Conservation (phyloP, 64 coral and sea anemone genomes). For the Cladopsammia gracilis region DNA sequence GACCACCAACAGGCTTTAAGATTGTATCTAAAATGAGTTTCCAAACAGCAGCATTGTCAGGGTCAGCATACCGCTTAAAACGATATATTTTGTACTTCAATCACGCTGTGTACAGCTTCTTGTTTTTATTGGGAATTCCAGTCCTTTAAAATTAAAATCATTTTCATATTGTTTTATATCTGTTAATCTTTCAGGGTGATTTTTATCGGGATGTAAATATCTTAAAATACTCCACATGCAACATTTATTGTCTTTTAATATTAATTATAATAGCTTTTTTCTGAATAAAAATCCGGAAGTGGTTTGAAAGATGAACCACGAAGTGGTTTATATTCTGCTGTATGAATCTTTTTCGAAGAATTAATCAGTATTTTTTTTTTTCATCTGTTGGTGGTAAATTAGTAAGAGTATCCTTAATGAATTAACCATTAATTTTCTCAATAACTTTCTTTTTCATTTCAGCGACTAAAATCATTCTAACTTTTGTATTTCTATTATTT, state of each 20-base stretch:
- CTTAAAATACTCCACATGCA: too few species aligned
- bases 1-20: background rate
- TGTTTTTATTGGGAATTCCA: background rate
- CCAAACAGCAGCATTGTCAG: background rate
- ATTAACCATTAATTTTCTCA: background rate
- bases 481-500: too few species aligned
- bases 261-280: too few species aligned
- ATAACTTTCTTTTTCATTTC: too few species aligned
- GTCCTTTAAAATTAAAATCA: background rate
- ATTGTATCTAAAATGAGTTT: background rate
- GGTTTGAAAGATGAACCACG: too few species aligned
- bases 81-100: background rate
- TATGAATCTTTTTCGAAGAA: too few species aligned
- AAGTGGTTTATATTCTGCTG: too few species aligned
- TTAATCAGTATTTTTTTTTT: background rate
- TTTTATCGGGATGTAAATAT: background rate
- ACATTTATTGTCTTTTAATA: too few species aligned
- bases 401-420: too few species aligned
- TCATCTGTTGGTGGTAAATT: background rate
- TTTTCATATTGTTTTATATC: background rate
- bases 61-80: background rate
- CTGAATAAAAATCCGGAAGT: too few species aligned
- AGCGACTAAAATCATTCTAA: too few species aligned
- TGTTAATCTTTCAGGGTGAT: background rate
- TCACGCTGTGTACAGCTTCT: background rate